Percentiles rank a stretch among this genome's conserved stretches.
These are phyloP conservation scores for Austrolebias charrua DNA, from an alignment of 2,797 vertebrate species.

Conservation along the genomic window DNA sequence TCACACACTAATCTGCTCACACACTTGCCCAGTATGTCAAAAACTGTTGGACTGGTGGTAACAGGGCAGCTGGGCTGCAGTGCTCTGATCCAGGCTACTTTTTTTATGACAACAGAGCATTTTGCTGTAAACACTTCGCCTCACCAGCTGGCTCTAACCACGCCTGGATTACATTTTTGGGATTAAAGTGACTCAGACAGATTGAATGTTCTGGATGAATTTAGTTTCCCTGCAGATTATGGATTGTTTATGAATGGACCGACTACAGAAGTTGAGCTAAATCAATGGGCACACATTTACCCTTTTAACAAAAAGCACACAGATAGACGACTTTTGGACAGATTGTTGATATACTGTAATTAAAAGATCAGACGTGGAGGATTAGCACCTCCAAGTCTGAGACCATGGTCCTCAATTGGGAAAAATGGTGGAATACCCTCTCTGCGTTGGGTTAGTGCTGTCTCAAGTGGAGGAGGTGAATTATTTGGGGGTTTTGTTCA, in stretches of 20 bases:
- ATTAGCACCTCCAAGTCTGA: no score
- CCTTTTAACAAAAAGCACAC: no score
- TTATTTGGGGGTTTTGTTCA: no score
- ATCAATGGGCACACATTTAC: conserved; percentile 25
- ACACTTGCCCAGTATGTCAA: conserved; percentile 32
- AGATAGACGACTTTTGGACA: no score
- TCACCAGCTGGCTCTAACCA: conserved; percentile 18
- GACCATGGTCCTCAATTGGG: no score
- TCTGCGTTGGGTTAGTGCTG: no score
- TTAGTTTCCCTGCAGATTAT: conserved; percentile 33
- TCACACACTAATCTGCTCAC: conserved; percentile 36
- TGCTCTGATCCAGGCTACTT: conserved; percentile 26
- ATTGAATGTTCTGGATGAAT: conserved; percentile 24
- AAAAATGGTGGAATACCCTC: no score
- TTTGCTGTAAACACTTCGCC: background rate
- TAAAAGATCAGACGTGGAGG: no score
- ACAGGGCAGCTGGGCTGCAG: conserved; percentile 30
- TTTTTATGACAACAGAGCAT: conserved; percentile 36
- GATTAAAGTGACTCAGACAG: conserved; percentile 22
- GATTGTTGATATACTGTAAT: no score
- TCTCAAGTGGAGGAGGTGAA: no score
- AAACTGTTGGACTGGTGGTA: conserved; percentile 33
- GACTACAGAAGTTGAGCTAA: background rate
- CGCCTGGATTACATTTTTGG: conserved; percentile 21
- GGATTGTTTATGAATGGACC: conserved; percentile 10